A percentile compares a stretch with the other conserved stretches of the same genome.
Conservation (phyloP, 37 sponge, comb jelly and placozoan genomes). For the Dysidea cf. avara region DNA sequence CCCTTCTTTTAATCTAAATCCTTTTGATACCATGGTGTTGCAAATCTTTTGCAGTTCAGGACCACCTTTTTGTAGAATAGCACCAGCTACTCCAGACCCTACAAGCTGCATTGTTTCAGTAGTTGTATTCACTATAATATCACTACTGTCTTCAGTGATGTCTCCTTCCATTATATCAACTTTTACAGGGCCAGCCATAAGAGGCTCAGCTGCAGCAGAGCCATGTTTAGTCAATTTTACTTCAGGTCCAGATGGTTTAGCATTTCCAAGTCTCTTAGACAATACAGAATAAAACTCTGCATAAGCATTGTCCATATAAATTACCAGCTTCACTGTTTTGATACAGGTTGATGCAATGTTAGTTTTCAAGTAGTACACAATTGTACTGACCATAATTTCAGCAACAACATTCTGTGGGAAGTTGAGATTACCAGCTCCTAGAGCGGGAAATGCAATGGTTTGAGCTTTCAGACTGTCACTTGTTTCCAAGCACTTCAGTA, state of each 20-base stretch:
- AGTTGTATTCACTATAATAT: slow-evolving; percentile 66
- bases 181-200: neutral
- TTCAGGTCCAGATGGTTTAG: neutral
- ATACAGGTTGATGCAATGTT: slow-evolving; percentile 6
- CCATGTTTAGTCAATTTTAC: no score
- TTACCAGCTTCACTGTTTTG: slow-evolving; percentile 29
- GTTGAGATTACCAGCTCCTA: slow-evolving; percentile 60
- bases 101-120: slow-evolving; percentile 21
- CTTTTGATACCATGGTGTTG: slow-evolving; percentile 8
- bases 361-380: neutral
- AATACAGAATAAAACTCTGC: slow-evolving; percentile 7
- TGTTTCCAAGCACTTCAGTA: slow-evolving; percentile 34
- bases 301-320: slow-evolving; percentile 30
- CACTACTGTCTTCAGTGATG: slow-evolving; percentile 29
- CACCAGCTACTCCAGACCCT: slow-evolving; percentile 53
- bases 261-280: neutral
- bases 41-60: slow-evolving; percentile 35
- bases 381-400: slow-evolving; percentile 23
- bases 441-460: slow-evolving; percentile 58
- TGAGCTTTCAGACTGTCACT: slow-evolving; percentile 6
- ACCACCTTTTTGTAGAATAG: slow-evolving; percentile 62
- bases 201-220: no score
- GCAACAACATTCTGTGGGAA: slow-evolving; percentile 49
- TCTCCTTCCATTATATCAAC: slow-evolving; percentile 55
- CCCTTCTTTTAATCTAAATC: slow-evolving; percentile 8